Evolutionary conservation across 2,888 invertebrate species (phyloP), one percentile per base, ranked within the genome.

Genomic region (Parnassius orleans): DNA sequence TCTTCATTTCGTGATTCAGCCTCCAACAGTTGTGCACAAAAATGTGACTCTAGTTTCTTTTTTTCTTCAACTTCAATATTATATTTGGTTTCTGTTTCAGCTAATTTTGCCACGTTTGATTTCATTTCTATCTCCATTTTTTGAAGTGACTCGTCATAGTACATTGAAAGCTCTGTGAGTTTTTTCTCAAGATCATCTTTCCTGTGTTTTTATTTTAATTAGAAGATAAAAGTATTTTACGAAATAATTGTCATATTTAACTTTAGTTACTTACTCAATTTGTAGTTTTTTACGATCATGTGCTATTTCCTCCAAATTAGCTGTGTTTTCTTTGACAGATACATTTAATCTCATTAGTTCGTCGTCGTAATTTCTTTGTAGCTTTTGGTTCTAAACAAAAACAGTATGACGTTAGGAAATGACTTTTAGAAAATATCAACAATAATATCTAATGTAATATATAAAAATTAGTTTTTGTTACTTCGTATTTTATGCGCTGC

Each of bases 141-240:
- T 59, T 70, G 66, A 9, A 89, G 64, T 1, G 86, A 81, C 71
- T 86, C 83, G 41, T 83, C 82, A 60, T 87, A 87, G 69, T 77
- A 70, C 12, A 73, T 68, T 1, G 84, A 83, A 51, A 87, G 69
- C 46, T 86, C 82, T 44, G 70, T 69, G 10, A 90, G 75, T 7
- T 79, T 78, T 47, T 76, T 83, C 67, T 86, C 86, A 7, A 91
- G 77, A 51, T 86, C 81, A 73, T 86, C 81, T 75, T 90, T 91
- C 65, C 91, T 91, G 63, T 66, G 60, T 54, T 50, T 55, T n/a
- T 53, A n/a, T 5, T 42, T 58, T 24, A 60, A 44, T 24, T 3
- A 42, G 10, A 15, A 10, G 24, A 43, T 50, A 55, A 2, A 50
- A 0, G 48, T 11, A 41, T n/a, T 46, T 11, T 46, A 7, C n/a